These are phyloP conservation scores for Taurulus bubalis DNA, from an alignment of 2,113 vertebrate genomes.

Conservation along the genomic window DNA sequence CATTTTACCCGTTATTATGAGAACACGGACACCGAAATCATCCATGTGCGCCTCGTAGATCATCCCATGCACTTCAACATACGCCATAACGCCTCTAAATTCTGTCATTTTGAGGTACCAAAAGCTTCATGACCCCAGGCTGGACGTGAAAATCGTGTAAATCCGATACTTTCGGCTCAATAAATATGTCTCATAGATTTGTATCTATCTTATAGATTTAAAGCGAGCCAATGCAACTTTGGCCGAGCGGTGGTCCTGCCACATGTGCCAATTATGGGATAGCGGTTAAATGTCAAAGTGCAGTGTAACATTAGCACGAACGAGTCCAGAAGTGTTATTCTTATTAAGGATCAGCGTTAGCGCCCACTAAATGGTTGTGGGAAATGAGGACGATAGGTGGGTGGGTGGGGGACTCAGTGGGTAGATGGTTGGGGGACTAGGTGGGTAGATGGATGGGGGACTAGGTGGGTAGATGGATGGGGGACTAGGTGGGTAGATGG, in stretches of 20 bases:
- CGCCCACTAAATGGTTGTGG: neutral
- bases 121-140: conserved; percentile 32
- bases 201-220: conserved; percentile 36
- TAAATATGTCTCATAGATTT: conserved; percentile 44
- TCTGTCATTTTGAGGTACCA: conserved; percentile 31
- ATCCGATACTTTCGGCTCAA: conserved; percentile 33
- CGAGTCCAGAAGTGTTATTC: neutral
- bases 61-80: conserved; percentile 22
- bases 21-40: conserved; percentile 36
- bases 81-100: conserved; percentile 13
- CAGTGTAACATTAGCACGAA: neutral
- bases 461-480: too few relatives aligned
- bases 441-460: too few relatives aligned
- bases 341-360: neutral
- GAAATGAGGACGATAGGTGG: neutral
- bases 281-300: neutral
- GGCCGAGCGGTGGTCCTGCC: too few relatives aligned
- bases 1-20: conserved; percentile 33
- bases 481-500: too few relatives aligned
- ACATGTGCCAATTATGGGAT: neutral
- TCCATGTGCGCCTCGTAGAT: conserved; percentile 47
- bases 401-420: neutral
- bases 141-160: conserved; percentile 41
- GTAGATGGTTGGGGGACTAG: neutral
- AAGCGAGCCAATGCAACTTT: neutral